A percentile compares a stretch with the other conserved stretches of the same genome.
phyloP scores from a whole-genome alignment of 2,888 invertebrate species.

The Hypena proboscidalis region DNA sequence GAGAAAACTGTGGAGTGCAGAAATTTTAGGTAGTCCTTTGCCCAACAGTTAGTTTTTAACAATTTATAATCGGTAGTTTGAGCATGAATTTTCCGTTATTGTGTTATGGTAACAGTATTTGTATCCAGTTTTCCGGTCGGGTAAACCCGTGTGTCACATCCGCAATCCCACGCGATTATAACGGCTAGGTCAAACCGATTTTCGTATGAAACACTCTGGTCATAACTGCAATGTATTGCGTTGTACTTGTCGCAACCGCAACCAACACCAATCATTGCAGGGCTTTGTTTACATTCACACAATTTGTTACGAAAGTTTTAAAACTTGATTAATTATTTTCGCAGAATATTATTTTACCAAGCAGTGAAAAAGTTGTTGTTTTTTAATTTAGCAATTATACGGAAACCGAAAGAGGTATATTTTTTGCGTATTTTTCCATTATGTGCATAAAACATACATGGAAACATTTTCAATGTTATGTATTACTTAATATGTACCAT shows the following conservation, averaged over 20 bases:
- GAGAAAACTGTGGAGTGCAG: too few relatives aligned
- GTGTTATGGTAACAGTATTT: slow-evolving; percentile 42
- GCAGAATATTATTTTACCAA: too few relatives aligned
- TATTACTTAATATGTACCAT: too few relatives aligned
- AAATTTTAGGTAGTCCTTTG: too few relatives aligned
- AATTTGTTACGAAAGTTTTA: background rate
- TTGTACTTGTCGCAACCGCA: slow-evolving; percentile 46
- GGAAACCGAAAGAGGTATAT: too few relatives aligned
- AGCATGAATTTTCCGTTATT: slow-evolving; percentile 8
- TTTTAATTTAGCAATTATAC: too few relatives aligned
- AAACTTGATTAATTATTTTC: background rate
- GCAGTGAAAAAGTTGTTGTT: too few relatives aligned
- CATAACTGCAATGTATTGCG: slow-evolving; percentile 49
- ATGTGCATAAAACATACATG: too few relatives aligned
- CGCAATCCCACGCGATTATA: slow-evolving; percentile 67
- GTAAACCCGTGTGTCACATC: slow-evolving; percentile 71
- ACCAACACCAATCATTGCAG: slow-evolving; percentile 36
- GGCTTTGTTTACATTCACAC: slow-evolving; percentile 18
- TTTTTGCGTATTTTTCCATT: too few relatives aligned
- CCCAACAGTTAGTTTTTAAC: too few relatives aligned
- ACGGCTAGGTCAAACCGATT: slow-evolving; percentile 68
- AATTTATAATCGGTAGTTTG: too few relatives aligned
- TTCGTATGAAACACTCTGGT: slow-evolving; percentile 64
- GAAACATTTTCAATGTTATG: too few relatives aligned
- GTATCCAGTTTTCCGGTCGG: slow-evolving; percentile 63